A percentile compares a stretch with the other conserved stretches of the same genome.
Conservation (phyloP, 2,113 vertebrate genomes). For the Pseudopodoces humilis region DNA sequence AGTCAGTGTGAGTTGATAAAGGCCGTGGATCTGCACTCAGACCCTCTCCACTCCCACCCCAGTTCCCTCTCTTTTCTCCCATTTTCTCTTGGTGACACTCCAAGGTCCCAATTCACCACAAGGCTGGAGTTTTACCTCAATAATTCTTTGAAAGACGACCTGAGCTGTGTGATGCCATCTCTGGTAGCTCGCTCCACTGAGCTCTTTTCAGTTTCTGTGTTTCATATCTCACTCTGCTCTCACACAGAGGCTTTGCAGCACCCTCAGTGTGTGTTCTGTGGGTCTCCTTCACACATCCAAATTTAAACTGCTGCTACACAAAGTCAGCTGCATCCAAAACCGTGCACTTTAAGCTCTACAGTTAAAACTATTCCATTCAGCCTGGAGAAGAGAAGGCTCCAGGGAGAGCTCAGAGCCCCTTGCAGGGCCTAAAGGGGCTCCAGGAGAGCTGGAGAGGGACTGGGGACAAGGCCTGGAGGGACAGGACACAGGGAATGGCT, state of each 20-base stretch:
- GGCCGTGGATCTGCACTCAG: not conserved
- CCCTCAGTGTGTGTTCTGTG: fast-evolving
- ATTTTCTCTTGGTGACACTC: not conserved
- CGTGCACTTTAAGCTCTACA: not conserved
- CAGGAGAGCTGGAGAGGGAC: not conserved
- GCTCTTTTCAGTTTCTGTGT: not conserved
- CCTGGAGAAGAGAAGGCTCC: not conserved
- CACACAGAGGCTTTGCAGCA: not conserved
- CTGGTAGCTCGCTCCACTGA: not conserved
- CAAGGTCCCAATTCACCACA: not conserved
- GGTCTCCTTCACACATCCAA: not conserved
- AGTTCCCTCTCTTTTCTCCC: not conserved
- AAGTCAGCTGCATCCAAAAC: not conserved
- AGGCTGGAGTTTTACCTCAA: not conserved
- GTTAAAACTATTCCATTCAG: not conserved
- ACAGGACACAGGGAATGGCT: not conserved
- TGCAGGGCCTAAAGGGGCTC: not conserved
- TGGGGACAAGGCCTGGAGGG: not conserved
- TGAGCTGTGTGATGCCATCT: not conserved
- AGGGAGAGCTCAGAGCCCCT: not conserved
- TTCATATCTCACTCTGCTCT: not conserved
- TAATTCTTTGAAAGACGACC: not conserved
- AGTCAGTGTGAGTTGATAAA: not conserved
- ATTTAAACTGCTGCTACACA: not conserved
- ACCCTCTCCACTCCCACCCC: not conserved